Evolutionary conservation across 2,888 invertebrate species (phyloP).

Genomic region (Eueremaeus valkanovi): DNA sequence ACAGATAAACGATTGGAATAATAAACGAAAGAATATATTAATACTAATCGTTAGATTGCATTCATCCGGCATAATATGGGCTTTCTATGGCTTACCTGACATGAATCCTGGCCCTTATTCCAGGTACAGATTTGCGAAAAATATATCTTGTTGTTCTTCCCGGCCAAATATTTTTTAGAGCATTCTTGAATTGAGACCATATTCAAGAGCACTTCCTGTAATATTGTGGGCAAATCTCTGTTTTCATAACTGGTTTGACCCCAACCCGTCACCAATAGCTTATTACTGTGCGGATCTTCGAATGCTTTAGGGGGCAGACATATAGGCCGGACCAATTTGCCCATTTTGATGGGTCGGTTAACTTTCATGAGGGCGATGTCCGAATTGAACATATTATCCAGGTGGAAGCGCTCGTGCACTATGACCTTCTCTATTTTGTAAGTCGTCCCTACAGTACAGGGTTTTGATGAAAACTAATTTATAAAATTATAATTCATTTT

Average conservation of each 20-base stretch:
- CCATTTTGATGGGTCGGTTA: background rate
- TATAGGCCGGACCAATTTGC: background rate
- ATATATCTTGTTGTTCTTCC: background rate
- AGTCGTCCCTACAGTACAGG: background rate
- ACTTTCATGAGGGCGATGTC: background rate
- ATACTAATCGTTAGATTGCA: background rate
- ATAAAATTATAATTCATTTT: background rate
- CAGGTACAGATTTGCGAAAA: conserved; percentile 5
- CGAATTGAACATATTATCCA: conserved; percentile 19
- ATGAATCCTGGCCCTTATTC: background rate
- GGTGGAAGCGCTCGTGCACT: conserved; percentile 15
- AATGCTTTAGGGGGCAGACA: background rate
- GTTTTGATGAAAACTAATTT: background rate
- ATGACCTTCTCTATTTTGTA: conserved; percentile 25
- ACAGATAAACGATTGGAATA: background rate
- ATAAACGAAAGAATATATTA: background rate
- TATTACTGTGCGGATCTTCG: background rate
- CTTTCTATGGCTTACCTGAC: background rate
- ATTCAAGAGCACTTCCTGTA: background rate
- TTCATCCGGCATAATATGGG: background rate
- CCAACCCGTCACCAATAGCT: conserved; percentile 1
- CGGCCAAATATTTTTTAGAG: background rate
- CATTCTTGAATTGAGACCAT: background rate
- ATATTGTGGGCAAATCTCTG: background rate
- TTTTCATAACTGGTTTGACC: conserved; percentile 20